A percentile compares a stretch with the other conserved stretches of the same genome.
These are phyloP conservation scores for Conopomorpha cramerella DNA, from an alignment of 1,140 invertebrate genomes.

Conservation along the genomic window DNA sequence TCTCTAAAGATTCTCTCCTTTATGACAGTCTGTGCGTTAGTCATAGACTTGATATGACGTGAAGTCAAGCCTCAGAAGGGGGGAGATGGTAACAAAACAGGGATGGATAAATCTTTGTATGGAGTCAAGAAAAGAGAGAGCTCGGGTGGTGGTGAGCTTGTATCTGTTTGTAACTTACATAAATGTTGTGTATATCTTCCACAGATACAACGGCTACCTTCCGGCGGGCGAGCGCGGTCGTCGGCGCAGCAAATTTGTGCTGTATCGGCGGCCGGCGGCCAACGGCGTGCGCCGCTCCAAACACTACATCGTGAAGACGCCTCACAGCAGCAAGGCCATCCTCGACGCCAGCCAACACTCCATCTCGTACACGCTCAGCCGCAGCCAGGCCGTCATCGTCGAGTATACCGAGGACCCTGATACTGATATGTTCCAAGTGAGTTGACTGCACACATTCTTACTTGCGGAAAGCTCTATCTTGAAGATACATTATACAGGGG, in stretches of 20 bases:
- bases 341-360: constrained; percentile 90
- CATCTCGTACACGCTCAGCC: constrained; percentile 94
- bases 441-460: too few relatives aligned
- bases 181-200: too few relatives aligned
- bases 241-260: constrained; percentile 90
- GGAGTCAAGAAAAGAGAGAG: too few relatives aligned
- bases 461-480: not conserved
- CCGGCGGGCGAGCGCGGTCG: constrained; percentile 91
- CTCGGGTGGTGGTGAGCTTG: too few relatives aligned
- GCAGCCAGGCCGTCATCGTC: constrained; percentile 96
- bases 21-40: too few relatives aligned
- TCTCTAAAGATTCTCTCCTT: too few relatives aligned
- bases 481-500: not conserved
- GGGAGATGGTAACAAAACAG: too few relatives aligned
- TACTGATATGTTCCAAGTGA: constrained; percentile 98
- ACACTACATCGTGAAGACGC: constrained; percentile 94
- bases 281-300: constrained; percentile 95
- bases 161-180: too few relatives aligned
- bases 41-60: too few relatives aligned
- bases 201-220: constrained; percentile 93
- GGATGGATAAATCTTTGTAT: too few relatives aligned
- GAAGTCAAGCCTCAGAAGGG: too few relatives aligned
- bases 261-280: constrained; percentile 79
- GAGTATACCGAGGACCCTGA: constrained; percentile 94
- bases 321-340: constrained; percentile 88